Conservation (phyloP, 2,888 invertebrate genomes). For the Drosophila setosimentum region DNA sequence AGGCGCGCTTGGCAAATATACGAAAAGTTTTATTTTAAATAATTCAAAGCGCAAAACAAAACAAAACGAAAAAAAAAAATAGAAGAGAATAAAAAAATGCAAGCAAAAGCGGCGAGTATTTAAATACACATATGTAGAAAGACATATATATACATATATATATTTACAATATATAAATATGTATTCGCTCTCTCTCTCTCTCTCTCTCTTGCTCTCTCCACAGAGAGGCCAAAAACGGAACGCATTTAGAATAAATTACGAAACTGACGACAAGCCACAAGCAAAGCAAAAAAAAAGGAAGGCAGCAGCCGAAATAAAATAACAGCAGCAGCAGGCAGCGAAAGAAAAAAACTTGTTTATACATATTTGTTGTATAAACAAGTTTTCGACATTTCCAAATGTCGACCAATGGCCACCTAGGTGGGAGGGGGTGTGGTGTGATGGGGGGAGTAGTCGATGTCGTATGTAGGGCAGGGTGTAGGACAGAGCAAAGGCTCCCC, state of each 20-base stretch:
- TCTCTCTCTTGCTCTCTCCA: constrained; percentile 47
- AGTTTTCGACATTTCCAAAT: constrained; percentile 80
- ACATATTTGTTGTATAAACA: constrained; percentile 75
- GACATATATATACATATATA: constrained; percentile 7
- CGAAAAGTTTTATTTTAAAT: constrained; percentile 77
- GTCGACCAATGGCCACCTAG: constrained; percentile 57
- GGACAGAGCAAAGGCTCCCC: constrained; percentile 42
- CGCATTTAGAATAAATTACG: constrained; percentile 82
- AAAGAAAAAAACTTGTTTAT: constrained; percentile 76
- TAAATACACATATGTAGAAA: constrained; percentile 41
- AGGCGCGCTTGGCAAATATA: constrained; percentile 58
- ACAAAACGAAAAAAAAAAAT: constrained; percentile 26
- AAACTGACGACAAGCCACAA: constrained; percentile 76
- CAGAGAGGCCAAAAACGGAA: constrained; percentile 76
- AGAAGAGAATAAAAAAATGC: constrained; percentile 10
- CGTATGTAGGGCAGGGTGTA: constrained; percentile 62
- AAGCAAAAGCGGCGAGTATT: constrained; percentile 39
- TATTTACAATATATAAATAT: constrained; percentile 39
- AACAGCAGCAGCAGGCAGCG: constrained; percentile 26
- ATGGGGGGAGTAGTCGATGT: constrained; percentile 42
- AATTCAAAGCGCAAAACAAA: constrained; percentile 69
- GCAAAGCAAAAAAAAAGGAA: constrained; percentile 58
- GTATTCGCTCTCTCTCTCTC: constrained; percentile 32
- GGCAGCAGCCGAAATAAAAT: constrained; percentile 56
- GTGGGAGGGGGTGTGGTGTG: not conserved